These are phyloP conservation scores for Perizoma affinitatum DNA, from an alignment of 2,888 invertebrate species.

Conservation along the genomic window DNA sequence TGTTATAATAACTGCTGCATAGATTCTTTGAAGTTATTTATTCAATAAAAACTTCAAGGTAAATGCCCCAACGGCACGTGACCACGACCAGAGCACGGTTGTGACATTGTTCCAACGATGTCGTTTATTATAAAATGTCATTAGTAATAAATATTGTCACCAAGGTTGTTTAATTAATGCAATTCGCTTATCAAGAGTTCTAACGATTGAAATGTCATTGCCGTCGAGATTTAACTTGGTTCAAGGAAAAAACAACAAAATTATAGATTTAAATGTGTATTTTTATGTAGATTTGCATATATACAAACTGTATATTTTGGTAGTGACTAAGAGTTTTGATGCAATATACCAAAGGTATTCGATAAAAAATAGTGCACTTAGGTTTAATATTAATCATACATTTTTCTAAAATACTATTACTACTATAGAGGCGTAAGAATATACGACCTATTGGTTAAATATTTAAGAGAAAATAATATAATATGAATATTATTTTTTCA, in stretches of 20 bases:
- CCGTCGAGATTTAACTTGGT: conserved; percentile 38
- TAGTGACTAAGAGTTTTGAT: no score
- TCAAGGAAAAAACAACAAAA: conserved; percentile 42
- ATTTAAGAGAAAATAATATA: no score
- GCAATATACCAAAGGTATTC: no score
- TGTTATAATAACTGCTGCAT: conserved; percentile 26
- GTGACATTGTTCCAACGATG: conserved; percentile 13
- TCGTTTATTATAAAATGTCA: conserved; percentile 26
- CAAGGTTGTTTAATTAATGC: conserved; percentile 38
- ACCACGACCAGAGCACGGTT: neutral
- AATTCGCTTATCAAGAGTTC: conserved; percentile 36
- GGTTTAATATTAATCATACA: no score
- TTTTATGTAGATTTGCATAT: neutral
- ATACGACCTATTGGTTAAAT: no score
- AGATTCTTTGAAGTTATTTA: neutral
- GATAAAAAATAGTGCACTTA: no score
- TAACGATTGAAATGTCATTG: conserved; percentile 53
- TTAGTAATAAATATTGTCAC: conserved; percentile 44
- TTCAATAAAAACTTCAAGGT: conserved; percentile 27
- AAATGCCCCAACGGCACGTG: conserved; percentile 10
- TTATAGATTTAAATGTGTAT: neutral
- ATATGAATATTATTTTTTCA: no score
- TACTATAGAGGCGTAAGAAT: no score
- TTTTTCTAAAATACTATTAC: no score
- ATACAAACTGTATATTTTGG: no score